Percentiles rank a stretch among this genome's conserved stretches.
phyloP scores from a whole-genome alignment of 2,113 vertebrate species.

The Thunnus maccoyii region DNA sequence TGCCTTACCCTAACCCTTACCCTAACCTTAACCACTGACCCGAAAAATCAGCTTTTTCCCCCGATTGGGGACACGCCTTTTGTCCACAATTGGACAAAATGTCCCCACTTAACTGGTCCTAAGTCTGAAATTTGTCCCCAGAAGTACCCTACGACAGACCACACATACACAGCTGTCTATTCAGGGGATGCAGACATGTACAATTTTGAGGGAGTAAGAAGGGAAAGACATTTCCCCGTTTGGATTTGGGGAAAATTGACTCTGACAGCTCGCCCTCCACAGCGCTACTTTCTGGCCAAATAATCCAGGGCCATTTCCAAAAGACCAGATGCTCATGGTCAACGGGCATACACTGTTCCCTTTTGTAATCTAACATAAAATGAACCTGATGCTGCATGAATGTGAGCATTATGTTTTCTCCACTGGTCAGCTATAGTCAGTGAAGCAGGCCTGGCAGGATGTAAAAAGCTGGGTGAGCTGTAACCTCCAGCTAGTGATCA shows the following conservation, averaged over 20 bases:
- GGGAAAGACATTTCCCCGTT: constrained; percentile 51
- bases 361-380: constrained; percentile 73
- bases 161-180: constrained; percentile 23
- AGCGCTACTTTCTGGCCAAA: constrained; percentile 55
- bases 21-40: too few relatives aligned
- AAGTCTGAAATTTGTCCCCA: too few relatives aligned
- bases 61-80: too few relatives aligned
- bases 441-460: constrained; percentile 30
- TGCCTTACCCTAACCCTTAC: too few relatives aligned
- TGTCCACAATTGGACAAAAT: too few relatives aligned
- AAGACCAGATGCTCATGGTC: constrained; percentile 64
- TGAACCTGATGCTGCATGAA: constrained; percentile 67
- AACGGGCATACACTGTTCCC: constrained; percentile 53
- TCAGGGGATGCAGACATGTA: constrained; percentile 55
- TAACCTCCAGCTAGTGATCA: constrained; percentile 39
- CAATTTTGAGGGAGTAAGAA: constrained; percentile 48
- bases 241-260: constrained; percentile 70
- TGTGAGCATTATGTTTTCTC: constrained; percentile 69
- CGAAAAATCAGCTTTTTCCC: too few relatives aligned
- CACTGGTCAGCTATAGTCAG: constrained; percentile 61
- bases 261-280: constrained; percentile 50
- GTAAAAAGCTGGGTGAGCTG: constrained; percentile 38
- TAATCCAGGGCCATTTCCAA: constrained; percentile 67
- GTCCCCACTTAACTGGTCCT: too few relatives aligned
- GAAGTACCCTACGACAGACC: not conserved